Conservation (phyloP, 2,113 vertebrate species). For the Laticauda colubrina region DNA sequence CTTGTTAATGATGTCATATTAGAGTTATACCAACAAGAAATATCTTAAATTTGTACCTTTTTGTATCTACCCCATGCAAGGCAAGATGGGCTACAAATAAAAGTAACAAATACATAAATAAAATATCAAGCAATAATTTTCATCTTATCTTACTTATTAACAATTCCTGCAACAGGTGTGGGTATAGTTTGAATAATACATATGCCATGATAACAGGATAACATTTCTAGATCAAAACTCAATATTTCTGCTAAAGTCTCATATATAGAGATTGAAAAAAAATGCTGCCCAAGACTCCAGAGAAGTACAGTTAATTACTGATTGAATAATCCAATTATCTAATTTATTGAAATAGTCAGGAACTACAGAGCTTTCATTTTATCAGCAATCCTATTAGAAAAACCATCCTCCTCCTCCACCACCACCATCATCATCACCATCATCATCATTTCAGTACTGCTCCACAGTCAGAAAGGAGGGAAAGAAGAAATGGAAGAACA, state of each 20-base stretch:
- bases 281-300: neutral
- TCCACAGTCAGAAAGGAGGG: neutral
- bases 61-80: neutral
- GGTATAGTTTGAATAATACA: neutral
- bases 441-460: neutral
- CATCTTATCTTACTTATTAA: neutral
- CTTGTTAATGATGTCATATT: neutral
- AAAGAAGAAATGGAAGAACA: neutral
- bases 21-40: rapidly evolving
- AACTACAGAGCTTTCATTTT: neutral
- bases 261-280: neutral
- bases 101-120: neutral
- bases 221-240: neutral
- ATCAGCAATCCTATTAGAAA: too few relatives aligned
- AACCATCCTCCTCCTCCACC: too few relatives aligned
- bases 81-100: neutral
- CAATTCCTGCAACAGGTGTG: neutral
- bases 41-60: neutral
- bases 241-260: neutral
- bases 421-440: neutral
- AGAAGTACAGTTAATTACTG: neutral
- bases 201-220: neutral
- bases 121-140: neutral
- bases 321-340: neutral
- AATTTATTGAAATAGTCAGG: neutral